Conservation (phyloP, 2,797 vertebrate genomes). For the Sebastolobus alascanus region DNA sequence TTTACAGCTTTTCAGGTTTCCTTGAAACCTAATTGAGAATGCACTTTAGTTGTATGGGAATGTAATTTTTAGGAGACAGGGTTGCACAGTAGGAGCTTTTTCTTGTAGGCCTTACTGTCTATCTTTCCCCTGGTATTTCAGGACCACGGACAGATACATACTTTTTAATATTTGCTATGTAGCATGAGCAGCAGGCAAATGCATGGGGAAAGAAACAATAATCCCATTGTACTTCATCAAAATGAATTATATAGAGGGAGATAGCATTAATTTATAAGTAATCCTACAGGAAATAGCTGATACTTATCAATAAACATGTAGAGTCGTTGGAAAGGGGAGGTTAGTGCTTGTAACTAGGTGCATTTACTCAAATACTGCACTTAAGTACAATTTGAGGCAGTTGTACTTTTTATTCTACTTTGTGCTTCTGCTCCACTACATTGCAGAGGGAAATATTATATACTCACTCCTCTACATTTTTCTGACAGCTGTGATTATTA, state of each 20-base stretch:
- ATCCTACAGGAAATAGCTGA: not conserved
- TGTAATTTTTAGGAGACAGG: not conserved
- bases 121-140: slow-evolving; percentile 29
- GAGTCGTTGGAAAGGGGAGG: not conserved
- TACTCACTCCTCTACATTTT: too few species aligned
- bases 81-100: too few species aligned
- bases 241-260: not conserved
- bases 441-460: too few species aligned
- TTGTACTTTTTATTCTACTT: not conserved
- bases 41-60: not conserved
- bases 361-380: too few species aligned
- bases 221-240: not conserved
- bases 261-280: not conserved
- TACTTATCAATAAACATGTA: not conserved
- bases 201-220: not conserved
- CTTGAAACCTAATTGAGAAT: not conserved
- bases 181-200: not conserved
- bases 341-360: not conserved
- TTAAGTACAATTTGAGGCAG: not conserved
- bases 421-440: too few species aligned
- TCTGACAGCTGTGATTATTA: too few species aligned
- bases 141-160: slow-evolving; percentile 46
- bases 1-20: not conserved
- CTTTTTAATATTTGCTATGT: not conserved
- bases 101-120: rapidly evolving